Percentiles rank a stretch among this genome's conserved stretches.
Evolutionary conservation across 2,797 vertebrate genomes (phyloP).

Genomic region (Enteromius mattozi): DNA sequence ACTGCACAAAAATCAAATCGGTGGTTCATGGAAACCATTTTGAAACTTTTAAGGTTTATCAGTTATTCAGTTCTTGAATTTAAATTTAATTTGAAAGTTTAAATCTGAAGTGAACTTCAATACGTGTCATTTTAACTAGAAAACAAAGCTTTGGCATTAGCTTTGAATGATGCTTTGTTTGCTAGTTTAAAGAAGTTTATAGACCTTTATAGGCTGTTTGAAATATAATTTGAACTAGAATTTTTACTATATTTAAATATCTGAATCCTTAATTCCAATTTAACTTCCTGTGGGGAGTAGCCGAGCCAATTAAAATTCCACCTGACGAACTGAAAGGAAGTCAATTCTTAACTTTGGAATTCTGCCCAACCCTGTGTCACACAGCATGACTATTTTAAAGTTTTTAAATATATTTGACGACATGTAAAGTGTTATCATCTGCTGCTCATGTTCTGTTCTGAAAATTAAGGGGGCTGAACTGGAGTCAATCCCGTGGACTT

Average conservation of each 20-base stretch:
- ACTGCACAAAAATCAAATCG: not conserved
- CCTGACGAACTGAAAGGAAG: not conserved
- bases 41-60: not conserved
- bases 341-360: not conserved
- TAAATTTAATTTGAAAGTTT: not conserved
- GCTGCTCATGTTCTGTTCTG: not conserved
- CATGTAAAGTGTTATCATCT: constrained; percentile 1
- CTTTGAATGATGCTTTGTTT: not conserved
- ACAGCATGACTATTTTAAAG: not conserved
- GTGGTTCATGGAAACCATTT: not conserved
- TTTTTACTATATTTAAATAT: not conserved
- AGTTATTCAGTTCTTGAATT: not conserved
- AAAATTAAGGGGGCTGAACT: constrained; percentile 5
- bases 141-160: not conserved
- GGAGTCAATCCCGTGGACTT: constrained; percentile 34
- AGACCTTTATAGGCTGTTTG: not conserved
- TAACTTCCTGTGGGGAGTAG: not conserved
- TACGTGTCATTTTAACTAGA: not conserved
- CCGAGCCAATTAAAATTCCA: constrained; percentile 16
- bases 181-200: not conserved
- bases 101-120: not conserved
- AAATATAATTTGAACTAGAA: not conserved
- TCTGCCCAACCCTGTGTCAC: not conserved
- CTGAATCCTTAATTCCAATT: not conserved
- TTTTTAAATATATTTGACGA: constrained; percentile 20